These are phyloP conservation scores for Casuarius casuarius DNA, from an alignment of 2,113 vertebrate genomes.

Conservation along the genomic window DNA sequence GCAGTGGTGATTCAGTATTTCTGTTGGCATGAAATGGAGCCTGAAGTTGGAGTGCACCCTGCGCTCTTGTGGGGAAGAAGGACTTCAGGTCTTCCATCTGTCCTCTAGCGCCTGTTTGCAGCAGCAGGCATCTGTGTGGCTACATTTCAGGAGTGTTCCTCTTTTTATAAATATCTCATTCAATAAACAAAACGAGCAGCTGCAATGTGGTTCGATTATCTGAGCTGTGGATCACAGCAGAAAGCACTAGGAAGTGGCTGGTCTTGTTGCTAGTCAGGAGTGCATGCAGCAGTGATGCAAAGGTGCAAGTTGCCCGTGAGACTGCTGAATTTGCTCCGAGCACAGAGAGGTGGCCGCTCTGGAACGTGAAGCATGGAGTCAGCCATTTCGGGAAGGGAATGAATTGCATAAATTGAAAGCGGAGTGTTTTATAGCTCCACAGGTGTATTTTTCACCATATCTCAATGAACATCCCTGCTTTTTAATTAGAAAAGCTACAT, in stretches of 20 bases:
- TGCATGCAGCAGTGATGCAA: neutral
- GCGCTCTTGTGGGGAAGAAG: neutral
- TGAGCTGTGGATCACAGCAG: neutral
- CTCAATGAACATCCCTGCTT: neutral
- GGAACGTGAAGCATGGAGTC: accelerated
- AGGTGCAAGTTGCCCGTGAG: neutral
- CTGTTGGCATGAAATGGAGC: neutral
- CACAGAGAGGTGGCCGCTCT: accelerated
- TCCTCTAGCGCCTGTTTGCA: neutral
- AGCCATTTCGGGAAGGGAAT: accelerated
- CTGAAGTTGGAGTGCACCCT: neutral
- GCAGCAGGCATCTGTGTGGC: neutral
- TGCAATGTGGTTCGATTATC: neutral
- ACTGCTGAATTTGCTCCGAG: neutral
- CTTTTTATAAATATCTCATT: neutral
- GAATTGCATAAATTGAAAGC: neutral
- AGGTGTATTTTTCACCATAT: accelerated
- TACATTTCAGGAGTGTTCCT: neutral
- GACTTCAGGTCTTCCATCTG: neutral
- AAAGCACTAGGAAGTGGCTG: neutral
- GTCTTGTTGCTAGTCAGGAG: neutral
- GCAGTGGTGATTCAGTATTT: neutral
- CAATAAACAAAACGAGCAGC: neutral
- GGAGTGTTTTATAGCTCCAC: neutral
- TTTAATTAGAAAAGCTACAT: neutral